These are phyloP conservation scores for Phoebastria nigripes DNA, from an alignment of 2,797 vertebrate genomes.

Conservation along the genomic window DNA sequence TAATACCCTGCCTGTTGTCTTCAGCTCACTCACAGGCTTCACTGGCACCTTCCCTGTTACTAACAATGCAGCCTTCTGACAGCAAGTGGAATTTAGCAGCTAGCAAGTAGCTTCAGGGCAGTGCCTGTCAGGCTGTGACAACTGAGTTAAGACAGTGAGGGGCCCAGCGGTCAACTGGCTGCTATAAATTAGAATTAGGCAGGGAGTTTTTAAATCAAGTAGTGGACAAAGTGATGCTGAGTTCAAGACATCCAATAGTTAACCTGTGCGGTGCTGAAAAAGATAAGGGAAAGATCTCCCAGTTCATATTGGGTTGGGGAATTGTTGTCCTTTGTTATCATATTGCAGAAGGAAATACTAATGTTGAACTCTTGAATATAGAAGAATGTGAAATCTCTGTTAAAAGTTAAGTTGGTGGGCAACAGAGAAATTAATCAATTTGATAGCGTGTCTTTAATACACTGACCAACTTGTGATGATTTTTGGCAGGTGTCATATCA, in stretches of 20 bases:
- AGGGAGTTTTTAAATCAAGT: background rate
- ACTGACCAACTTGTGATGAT: background rate
- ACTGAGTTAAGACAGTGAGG: background rate
- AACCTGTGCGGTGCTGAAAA: background rate
- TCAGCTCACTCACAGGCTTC: background rate
- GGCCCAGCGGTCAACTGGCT: background rate
- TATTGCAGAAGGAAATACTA: background rate
- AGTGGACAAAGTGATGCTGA: background rate
- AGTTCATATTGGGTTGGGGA: background rate
- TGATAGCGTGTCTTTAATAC: background rate
- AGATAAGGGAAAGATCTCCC: background rate
- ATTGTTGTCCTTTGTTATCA: background rate
- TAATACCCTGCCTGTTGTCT: background rate
- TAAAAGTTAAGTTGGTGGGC: background rate
- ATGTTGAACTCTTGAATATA: background rate
- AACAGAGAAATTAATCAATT: background rate
- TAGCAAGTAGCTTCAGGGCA: background rate
- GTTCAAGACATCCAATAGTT: background rate
- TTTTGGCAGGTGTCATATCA: constrained; percentile 67
- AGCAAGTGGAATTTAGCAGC: background rate
- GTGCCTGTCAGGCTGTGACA: background rate
- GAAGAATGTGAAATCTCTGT: background rate
- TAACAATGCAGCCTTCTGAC: background rate
- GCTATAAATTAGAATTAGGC: background rate
- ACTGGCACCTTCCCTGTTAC: background rate